Evolutionary conservation across 2,888 invertebrate species (phyloP).

Genomic region (Gymnocheta viridis): DNA sequence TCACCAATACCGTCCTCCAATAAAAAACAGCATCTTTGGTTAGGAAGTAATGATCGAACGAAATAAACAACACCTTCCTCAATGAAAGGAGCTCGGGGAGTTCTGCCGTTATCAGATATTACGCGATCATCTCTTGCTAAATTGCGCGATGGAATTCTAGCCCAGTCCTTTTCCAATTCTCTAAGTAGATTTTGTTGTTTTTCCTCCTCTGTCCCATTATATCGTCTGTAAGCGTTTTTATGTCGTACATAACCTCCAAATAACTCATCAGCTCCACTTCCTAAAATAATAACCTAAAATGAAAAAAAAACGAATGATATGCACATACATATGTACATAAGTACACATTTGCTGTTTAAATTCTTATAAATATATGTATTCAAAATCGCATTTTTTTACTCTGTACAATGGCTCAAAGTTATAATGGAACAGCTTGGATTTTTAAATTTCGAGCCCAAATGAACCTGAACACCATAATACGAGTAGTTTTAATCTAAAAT

Average conservation of each 20-base stretch:
- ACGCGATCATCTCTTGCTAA: constrained; percentile 97
- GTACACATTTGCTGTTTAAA: too few relatives aligned
- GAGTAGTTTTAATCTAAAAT: too few relatives aligned
- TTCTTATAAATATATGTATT: too few relatives aligned
- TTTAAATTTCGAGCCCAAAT: too few relatives aligned
- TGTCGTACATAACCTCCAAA: constrained; percentile 97
- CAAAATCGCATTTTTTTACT: too few relatives aligned
- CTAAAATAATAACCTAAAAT: constrained; percentile 89
- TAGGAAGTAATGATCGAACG: constrained; percentile 85
- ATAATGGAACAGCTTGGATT: too few relatives aligned
- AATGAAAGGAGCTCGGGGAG: constrained; percentile 90
- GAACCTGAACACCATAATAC: too few relatives aligned
- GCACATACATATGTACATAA: too few relatives aligned
- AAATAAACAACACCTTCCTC: constrained; percentile 88
- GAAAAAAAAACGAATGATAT: too few relatives aligned
- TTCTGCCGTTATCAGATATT: constrained; percentile 93
- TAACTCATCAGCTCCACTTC: constrained; percentile 98
- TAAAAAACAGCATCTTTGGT: constrained; percentile 83
- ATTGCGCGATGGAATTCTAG: constrained; percentile 93
- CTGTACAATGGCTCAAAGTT: too few relatives aligned
- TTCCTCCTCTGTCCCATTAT: constrained; percentile 82
- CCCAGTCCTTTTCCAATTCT: constrained; percentile 90
- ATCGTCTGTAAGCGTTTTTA: constrained; percentile 86
- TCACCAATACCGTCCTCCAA: constrained; percentile 92
- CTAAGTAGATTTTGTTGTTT: constrained; percentile 83